A percentile compares a stretch with the other conserved stretches of the same genome.
Evolutionary conservation across 2,797 vertebrate genomes (phyloP).

Genomic region (Uromys caudimaculatus): DNA sequence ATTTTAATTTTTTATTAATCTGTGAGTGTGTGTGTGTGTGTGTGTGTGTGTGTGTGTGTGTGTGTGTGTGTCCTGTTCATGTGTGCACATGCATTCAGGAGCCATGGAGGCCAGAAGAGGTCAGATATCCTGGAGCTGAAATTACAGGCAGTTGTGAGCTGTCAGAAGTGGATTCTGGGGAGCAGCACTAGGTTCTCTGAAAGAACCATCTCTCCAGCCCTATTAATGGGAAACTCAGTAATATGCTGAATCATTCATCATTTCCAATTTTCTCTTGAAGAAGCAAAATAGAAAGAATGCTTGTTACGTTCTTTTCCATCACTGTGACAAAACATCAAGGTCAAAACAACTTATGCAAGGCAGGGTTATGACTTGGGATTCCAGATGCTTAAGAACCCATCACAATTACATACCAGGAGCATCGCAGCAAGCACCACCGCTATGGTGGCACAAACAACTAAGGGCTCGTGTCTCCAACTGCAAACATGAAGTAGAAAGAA

Average conservation of each 20-base stretch:
- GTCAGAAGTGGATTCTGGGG: background rate
- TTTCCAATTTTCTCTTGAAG: slow-evolving; percentile 8
- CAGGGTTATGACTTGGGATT: background rate
- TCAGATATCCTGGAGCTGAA: background rate
- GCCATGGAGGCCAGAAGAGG: background rate
- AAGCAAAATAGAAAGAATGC: slow-evolving; percentile 39
- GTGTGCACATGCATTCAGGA: background rate
- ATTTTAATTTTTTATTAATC: background rate
- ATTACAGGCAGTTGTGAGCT: background rate
- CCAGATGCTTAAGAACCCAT: background rate
- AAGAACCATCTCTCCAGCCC: background rate
- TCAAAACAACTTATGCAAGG: background rate
- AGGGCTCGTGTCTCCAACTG: background rate
- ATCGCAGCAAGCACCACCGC: too few relatives aligned
- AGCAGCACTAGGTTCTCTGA: background rate
- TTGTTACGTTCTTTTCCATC: background rate
- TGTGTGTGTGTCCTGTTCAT: background rate
- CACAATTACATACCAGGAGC: background rate
- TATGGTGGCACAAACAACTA: background rate
- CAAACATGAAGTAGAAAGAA: background rate
- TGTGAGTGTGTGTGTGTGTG: background rate
- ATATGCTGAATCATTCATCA: background rate
- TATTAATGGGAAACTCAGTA: slow-evolving; percentile 40
- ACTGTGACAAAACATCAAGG: background rate
- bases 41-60: background rate